Conservation (phyloP, 23 tunicate species). For the Aplidium turbinatum region DNA sequence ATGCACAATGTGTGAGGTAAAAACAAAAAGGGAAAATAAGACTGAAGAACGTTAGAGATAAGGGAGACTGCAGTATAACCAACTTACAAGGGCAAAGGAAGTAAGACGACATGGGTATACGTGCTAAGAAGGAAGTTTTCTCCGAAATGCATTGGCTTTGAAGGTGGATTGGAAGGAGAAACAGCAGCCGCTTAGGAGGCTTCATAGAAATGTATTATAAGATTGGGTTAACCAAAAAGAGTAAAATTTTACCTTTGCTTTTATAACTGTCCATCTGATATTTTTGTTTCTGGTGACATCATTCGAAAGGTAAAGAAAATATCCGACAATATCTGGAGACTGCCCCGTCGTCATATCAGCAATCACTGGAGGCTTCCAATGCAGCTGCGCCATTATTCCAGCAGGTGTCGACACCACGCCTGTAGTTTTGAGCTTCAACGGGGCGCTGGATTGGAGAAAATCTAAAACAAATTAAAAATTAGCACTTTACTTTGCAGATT, state of each 20-base stretch:
- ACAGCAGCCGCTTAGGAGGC: too few species aligned
- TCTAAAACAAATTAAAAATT: not conserved
- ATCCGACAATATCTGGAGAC: not conserved
- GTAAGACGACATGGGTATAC: too few species aligned
- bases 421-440: not conserved
- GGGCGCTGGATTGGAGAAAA: not conserved
- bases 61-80: too few species aligned
- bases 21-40: too few species aligned
- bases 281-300: not conserved
- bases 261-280: not conserved
- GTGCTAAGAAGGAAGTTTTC: too few species aligned
- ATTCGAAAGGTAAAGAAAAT: constrained; percentile 20
- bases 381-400: not conserved
- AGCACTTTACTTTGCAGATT: not conserved
- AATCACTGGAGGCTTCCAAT: constrained; percentile 13
- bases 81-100: too few species aligned
- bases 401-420: not conserved
- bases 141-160: too few species aligned
- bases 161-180: too few species aligned
- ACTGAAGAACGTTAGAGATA: too few species aligned
- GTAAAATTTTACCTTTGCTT: constrained; percentile 7
- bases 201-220: too few species aligned
- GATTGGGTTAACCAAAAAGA: too few species aligned
- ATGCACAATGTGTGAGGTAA: too few species aligned
- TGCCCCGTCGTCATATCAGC: not conserved